A percentile compares a stretch with the other conserved stretches of the same genome.
phyloP scores from a whole-genome alignment of 2,888 invertebrate genomes.

The Meliscaeva auricollis region DNA sequence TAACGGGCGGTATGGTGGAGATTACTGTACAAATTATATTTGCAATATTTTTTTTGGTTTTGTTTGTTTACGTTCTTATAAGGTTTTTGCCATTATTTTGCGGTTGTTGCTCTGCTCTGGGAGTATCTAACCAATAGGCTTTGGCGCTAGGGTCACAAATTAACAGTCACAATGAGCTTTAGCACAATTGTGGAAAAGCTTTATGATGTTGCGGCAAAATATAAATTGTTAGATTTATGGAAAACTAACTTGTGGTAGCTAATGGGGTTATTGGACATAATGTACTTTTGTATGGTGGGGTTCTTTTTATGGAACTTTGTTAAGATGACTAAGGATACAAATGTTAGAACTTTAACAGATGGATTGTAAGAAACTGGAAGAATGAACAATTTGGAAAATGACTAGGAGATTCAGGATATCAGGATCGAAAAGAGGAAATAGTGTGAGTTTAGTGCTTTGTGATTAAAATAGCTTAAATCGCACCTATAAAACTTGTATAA shows the following conservation, averaged over 20 bases:
- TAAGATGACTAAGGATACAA: too few relatives aligned
- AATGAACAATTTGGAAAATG: too few relatives aligned
- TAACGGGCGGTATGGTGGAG: neutral
- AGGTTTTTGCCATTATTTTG: constrained; percentile 46
- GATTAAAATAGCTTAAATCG: too few relatives aligned
- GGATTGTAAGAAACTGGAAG: neutral
- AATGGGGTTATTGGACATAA: constrained; percentile 52
- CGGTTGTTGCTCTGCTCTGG: constrained; percentile 62
- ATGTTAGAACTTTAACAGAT: too few relatives aligned
- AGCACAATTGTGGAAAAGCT: constrained; percentile 16
- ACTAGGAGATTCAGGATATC: too few relatives aligned
- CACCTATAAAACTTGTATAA: too few relatives aligned
- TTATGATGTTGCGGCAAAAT: constrained; percentile 58
- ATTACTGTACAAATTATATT: constrained; percentile 68
- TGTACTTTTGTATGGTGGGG: neutral
- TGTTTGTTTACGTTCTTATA: neutral
- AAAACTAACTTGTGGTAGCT: constrained; percentile 52
- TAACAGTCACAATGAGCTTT: constrained; percentile 70
- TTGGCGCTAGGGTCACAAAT: constrained; percentile 58
- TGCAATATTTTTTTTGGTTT: constrained; percentile 21
- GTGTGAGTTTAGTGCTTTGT: too few relatives aligned
- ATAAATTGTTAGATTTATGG: constrained; percentile 70
- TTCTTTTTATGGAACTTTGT: too few relatives aligned
- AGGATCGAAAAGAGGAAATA: too few relatives aligned
- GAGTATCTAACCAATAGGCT: constrained; percentile 27